Percentiles rank a stretch among this genome's conserved stretches.
These are phyloP conservation scores for Perognathus longimembris DNA, from an alignment of 2,113 vertebrate species.

Conservation along the genomic window DNA sequence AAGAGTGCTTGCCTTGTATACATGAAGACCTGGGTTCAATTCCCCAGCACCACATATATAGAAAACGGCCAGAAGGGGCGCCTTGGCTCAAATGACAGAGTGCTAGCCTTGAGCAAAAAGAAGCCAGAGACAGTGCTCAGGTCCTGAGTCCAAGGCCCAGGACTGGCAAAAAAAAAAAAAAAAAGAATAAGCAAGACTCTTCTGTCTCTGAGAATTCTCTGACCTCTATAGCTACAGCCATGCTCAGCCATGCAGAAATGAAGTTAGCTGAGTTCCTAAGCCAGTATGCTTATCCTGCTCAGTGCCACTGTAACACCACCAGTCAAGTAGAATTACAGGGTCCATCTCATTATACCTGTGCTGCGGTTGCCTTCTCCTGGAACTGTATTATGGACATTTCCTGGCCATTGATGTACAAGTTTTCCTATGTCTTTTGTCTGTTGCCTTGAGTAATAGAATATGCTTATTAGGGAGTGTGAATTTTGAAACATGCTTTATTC, in stretches of 20 bases:
- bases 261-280: background rate
- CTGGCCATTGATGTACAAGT: accelerated
- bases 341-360: background rate
- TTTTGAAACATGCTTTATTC: background rate
- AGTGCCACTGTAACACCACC: background rate
- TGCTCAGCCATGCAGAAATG: background rate
- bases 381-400: accelerated
- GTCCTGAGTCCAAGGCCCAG: no score
- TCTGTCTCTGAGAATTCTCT: background rate
- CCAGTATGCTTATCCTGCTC: background rate
- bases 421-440: background rate
- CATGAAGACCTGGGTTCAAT: no score
- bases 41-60: no score
- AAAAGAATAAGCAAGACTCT: no score
- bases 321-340: background rate
- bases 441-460: background rate
- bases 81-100: no score
- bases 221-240: background rate
- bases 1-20: no score
- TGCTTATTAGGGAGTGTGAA: background rate
- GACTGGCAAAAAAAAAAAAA: no score
- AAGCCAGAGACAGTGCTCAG: no score
- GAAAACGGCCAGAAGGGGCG: no score
- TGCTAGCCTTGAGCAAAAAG: no score
- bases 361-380: accelerated